Evolutionary conservation across 1,140 invertebrate species (phyloP).

Genomic region (Brachionus rubens): DNA sequence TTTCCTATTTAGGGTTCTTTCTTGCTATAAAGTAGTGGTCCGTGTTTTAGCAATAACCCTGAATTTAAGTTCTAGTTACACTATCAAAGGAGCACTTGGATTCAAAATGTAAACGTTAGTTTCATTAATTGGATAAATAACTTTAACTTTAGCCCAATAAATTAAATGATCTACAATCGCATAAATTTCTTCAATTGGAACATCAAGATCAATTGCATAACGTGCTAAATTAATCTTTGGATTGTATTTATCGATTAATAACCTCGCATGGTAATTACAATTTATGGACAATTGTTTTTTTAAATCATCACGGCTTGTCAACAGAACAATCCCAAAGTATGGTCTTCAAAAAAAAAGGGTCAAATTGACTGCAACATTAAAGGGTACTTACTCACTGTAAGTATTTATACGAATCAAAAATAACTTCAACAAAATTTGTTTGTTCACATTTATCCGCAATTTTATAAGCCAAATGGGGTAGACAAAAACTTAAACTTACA

Average conservation of each 20-base stretch:
- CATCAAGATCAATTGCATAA: conserved; percentile 30
- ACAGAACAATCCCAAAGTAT: conserved; percentile 23
- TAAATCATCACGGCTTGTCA: not conserved
- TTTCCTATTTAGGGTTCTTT: too few relatives aligned
- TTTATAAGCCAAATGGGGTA: conserved; percentile 33
- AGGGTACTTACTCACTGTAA: not conserved
- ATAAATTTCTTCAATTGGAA: conserved; percentile 28
- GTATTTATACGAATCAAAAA: conserved; percentile 25
- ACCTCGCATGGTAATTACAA: not conserved
- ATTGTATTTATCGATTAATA: conserved; percentile 33
- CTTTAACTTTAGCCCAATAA: conserved; percentile 36
- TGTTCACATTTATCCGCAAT: conserved; percentile 23
- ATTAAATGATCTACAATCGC: conserved; percentile 34
- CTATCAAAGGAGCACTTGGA: conserved; percentile 3
- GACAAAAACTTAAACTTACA: conserved; percentile 39
- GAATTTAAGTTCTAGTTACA: too few relatives aligned
- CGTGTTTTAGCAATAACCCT: not conserved
- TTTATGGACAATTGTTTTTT: not conserved
- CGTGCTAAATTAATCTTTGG: not conserved
- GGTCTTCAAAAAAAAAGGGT: conserved; percentile 25
- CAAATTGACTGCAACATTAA: too few relatives aligned
- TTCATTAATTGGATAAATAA: conserved; percentile 34
- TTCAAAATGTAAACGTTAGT: conserved; percentile 30
- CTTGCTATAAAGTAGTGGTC: too few relatives aligned
- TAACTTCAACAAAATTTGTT: conserved; percentile 28